Evolutionary conservation across 2,113 vertebrate species (phyloP).

Genomic region (Oncorhynchus mykiss): DNA sequence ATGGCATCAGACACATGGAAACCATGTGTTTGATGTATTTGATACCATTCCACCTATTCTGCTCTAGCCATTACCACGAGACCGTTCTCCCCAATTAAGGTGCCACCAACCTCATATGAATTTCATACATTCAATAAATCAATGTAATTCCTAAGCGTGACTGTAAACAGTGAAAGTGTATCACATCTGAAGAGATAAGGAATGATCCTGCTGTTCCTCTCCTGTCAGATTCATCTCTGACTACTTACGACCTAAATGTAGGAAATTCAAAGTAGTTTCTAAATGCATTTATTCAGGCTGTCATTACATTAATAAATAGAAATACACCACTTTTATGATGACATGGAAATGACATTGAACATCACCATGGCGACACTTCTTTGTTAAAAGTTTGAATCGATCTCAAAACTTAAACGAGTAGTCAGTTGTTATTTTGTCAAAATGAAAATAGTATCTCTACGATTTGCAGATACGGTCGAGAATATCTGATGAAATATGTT

Average conservation of each 20-base stretch:
- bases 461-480: conserved; percentile 76
- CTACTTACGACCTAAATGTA: background rate
- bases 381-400: conserved; percentile 51
- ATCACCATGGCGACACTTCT: conserved; percentile 74
- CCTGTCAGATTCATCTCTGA: background rate
- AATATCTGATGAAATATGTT: conserved; percentile 59
- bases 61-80: no score
- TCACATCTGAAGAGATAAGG: background rate
- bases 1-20: no score
- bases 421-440: conserved; percentile 38
- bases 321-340: conserved; percentile 54
- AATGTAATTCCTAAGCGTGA: no score
- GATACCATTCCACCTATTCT: no score
- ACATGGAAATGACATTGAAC: conserved; percentile 51
- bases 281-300: conserved; percentile 75
- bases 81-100: no score
- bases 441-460: conserved; percentile 69
- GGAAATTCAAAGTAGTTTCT: conserved; percentile 5
- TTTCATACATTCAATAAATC: no score
- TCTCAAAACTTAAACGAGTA: conserved; percentile 25
- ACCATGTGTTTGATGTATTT: no score
- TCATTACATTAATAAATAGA: conserved; percentile 74
- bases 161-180: background rate
- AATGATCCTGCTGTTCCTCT: background rate
- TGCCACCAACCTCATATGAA: no score